Evolutionary conservation across 2,888 invertebrate genomes (phyloP).

Genomic region (Flexamia atlantica): DNA sequence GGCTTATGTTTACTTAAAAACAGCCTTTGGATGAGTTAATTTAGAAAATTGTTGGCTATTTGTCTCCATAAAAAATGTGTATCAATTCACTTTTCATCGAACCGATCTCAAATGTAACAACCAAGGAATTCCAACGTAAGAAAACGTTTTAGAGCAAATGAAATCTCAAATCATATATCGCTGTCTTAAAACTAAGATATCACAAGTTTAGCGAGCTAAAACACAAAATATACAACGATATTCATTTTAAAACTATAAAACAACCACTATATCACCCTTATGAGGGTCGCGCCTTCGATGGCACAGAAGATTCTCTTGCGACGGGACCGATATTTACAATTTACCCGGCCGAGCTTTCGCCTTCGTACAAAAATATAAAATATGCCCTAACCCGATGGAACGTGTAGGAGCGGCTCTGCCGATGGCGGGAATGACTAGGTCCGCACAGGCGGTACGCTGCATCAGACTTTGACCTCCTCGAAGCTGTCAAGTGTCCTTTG

Average conservation of each 20-base stretch:
- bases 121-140: not conserved
- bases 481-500: slow-evolving; percentile 55
- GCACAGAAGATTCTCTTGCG: not conserved
- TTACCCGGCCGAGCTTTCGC: not conserved
- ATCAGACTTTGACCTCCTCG: slow-evolving; percentile 56
- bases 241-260: slow-evolving; percentile 21
- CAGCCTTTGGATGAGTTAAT: not conserved
- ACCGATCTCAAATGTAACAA: not conserved
- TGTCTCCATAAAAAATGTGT: not conserved
- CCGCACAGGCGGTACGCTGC: slow-evolving; percentile 18
- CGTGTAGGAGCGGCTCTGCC: not conserved
- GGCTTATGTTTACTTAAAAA: not conserved
- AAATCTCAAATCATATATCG: not conserved
- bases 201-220: slow-evolving; percentile 42
- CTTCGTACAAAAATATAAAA: not conserved
- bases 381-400: not conserved
- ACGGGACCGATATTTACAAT: slow-evolving; percentile 6
- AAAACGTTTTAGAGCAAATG: not conserved
- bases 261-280: slow-evolving; percentile 6
- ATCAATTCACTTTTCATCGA: not conserved
- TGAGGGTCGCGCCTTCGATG: not conserved
- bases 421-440: slow-evolving; percentile 23
- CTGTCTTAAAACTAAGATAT: slow-evolving; percentile 56
- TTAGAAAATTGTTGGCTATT: not conserved
- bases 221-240: slow-evolving; percentile 29